Base-by-base conservation (phyloP, 2,113 vertebrate genomes). In the Aix galericulata region DNA sequence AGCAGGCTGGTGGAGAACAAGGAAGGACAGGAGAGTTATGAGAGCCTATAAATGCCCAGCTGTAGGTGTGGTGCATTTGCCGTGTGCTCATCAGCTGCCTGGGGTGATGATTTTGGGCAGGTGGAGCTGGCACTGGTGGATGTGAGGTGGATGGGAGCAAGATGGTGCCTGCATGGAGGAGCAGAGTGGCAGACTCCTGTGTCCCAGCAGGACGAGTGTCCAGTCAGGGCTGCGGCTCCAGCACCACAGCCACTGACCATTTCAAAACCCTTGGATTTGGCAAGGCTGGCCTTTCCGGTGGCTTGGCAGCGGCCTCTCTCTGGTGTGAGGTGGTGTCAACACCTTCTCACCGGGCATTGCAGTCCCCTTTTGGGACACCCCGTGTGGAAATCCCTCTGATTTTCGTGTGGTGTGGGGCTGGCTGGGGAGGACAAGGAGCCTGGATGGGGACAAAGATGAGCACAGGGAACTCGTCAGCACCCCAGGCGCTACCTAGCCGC, bases 261-360 rank as follows among this genome's bases (percentile, higher is more conserved):
- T 63, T 36, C 60, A 55, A 27, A 11, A 10, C 38, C 27, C 20
- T 2, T 31, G 69, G 8, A 40, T 72, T 53, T 0, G 1, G n/a
- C 48, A 14, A 13, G 36, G 36, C 48, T 40, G 86, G 27, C 11
- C 63, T 31, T 34, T 21, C 42, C 10, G 50, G 62, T 11, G 27
- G 7, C 3, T 52, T 1, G 2, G 27, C 56, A 25, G 34, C 0
- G 8, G 38, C 48, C 7, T 5, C 77, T 73, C 0, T 1, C 50
- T 29, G 55, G 3, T 3, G 1, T 22, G 48, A 34, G 52, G 62
- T 0, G 0, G 2, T 2, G 9, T 7, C 23, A 15, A 9, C 8
- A 13, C 6, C 6, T 13, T 50, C 22, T 22, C 13, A 22, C 48
- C 22, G 9, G 13, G 23, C 50, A 25, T 13, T 25, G 50, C 50